These are phyloP conservation scores for Conchocele bisecta DNA, from an alignment of 2,888 invertebrate species.

Conservation along the genomic window DNA sequence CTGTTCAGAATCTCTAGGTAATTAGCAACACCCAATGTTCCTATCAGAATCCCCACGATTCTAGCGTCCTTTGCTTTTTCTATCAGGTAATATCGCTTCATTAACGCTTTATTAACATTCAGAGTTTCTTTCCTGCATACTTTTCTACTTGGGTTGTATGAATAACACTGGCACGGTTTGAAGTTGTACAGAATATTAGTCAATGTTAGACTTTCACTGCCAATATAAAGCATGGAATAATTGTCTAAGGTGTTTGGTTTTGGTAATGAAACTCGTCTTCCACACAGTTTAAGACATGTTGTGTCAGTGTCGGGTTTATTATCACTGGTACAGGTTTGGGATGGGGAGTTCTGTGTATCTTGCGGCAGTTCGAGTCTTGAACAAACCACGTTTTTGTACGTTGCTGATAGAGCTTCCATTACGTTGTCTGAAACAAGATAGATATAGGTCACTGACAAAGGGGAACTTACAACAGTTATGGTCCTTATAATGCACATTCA, in stretches of 20 bases:
- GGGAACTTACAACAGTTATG: too few species aligned
- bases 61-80: slow-evolving; percentile 96
- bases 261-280: slow-evolving; percentile 64
- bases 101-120: slow-evolving; percentile 86
- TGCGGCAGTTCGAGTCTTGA: slow-evolving; percentile 38
- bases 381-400: slow-evolving; percentile 33
- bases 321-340: too few species aligned
- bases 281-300: too few species aligned
- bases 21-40: slow-evolving; percentile 92
- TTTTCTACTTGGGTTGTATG: slow-evolving; percentile 80
- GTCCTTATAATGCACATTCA: too few species aligned
- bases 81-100: slow-evolving; percentile 91
- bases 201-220: slow-evolving; percentile 87
- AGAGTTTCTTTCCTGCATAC: slow-evolving; percentile 61
- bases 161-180: slow-evolving; percentile 78
- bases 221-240: slow-evolving; percentile 87
- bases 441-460: neutral
- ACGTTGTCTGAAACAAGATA: slow-evolving; percentile 41
- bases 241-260: slow-evolving; percentile 81
- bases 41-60: slow-evolving; percentile 94
- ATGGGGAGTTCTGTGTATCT: too few species aligned
- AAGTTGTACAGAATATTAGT: slow-evolving; percentile 85
- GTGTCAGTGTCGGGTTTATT: too few species aligned
- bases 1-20: slow-evolving; percentile 88
- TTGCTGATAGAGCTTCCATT: slow-evolving; percentile 5